Evolutionary conservation across 2,888 invertebrate species (phyloP).

Genomic region (Hedya salicella): DNA sequence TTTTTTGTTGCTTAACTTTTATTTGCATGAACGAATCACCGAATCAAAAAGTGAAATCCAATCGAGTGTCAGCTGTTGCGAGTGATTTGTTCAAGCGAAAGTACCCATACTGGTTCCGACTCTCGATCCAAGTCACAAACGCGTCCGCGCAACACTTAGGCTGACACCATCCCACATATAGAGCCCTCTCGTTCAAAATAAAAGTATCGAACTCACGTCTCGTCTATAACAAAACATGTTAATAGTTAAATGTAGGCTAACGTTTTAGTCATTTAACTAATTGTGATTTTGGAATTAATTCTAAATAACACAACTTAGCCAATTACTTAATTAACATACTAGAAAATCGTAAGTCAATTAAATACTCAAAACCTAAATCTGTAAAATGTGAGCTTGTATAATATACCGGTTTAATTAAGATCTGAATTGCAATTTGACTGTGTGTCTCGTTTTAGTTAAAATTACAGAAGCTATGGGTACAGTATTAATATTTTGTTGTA

Average conservation of each 20-base stretch:
- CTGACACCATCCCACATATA: not conserved
- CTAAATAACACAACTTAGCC: constrained; percentile 1
- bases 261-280: not conserved
- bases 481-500: constrained; percentile 67
- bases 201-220: not conserved
- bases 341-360: constrained; percentile 20
- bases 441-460: constrained; percentile 10
- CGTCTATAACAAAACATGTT: not conserved
- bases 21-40: constrained; percentile 47
- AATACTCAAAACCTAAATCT: constrained; percentile 21
- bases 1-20: not conserved
- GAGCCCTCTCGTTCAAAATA: not conserved
- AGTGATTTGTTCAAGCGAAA: constrained; percentile 76
- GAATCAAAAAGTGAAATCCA: constrained; percentile 79
- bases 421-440: constrained; percentile 23
- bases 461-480: constrained; percentile 17
- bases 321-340: constrained; percentile 23
- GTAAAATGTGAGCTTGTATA: constrained; percentile 36
- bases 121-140: constrained; percentile 57
- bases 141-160: constrained; percentile 47
- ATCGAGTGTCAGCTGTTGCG: constrained; percentile 64
- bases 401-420: constrained; percentile 33
- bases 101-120: constrained; percentile 78
- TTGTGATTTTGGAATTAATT: not conserved
- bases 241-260: not conserved